Conservation (phyloP, 2,888 invertebrate genomes). For the Pseudanteris insignis region DNA sequence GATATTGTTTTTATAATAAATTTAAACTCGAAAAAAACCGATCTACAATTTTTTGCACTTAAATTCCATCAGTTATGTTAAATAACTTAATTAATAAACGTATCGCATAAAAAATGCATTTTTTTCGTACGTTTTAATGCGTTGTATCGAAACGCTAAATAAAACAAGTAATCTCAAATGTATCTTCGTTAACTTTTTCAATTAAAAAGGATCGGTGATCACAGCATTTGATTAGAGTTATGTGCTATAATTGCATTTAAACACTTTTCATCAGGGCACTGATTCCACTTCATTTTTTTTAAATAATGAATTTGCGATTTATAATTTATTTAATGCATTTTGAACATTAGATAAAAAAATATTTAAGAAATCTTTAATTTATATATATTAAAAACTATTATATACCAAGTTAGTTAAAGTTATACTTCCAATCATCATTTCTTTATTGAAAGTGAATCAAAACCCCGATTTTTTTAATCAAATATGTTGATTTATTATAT, state of each 20-base stretch:
- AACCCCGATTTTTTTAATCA: no score
- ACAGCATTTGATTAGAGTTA: slow-evolving; percentile 50
- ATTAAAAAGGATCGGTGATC: slow-evolving; percentile 52
- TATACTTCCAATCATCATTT: no score
- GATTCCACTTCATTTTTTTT: no score
- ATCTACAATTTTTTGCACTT: slow-evolving; percentile 23
- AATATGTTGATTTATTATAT: background rate
- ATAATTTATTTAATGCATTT: no score
- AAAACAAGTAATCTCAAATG: slow-evolving; percentile 37
- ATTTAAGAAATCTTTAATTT: no score
- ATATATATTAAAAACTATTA: no score
- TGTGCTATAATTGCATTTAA: slow-evolving; percentile 38
- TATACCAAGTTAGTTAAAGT: no score
- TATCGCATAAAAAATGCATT: slow-evolving; percentile 30
- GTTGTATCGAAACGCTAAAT: slow-evolving; percentile 21
- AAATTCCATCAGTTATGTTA: slow-evolving; percentile 15
- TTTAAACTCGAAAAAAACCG: slow-evolving; percentile 15
- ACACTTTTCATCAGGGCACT: slow-evolving; percentile 24
- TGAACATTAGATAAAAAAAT: no score
- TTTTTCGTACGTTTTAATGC: slow-evolving; percentile 17
- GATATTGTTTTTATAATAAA: slow-evolving; percentile 47
- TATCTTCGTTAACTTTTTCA: slow-evolving; percentile 14
- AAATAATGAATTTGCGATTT: no score
- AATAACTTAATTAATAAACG: slow-evolving; percentile 31
- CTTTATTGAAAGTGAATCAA: no score